Percentiles rank a stretch among this genome's conserved stretches.
These are phyloP conservation scores for Linnaemya vulpina DNA, from an alignment of 2,888 invertebrate species.

Conservation along the genomic window DNA sequence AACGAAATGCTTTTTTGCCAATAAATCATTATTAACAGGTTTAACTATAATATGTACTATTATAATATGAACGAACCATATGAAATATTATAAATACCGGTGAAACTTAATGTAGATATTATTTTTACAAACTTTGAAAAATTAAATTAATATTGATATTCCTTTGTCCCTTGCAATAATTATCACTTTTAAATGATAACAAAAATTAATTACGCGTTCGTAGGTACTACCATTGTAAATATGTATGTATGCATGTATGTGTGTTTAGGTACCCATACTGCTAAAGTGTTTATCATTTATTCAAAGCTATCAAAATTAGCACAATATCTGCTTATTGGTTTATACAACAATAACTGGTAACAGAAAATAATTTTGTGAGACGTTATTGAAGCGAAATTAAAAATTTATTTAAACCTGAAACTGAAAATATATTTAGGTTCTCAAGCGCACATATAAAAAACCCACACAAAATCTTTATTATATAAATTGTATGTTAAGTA, in stretches of 20 bases:
- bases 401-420: conserved; percentile 10
- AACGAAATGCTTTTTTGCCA: too few species aligned
- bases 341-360: conserved; percentile 9
- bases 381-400: conserved; percentile 23
- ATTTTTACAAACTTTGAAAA: too few species aligned
- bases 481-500: conserved; percentile 53
- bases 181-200: too few species aligned
- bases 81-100: too few species aligned
- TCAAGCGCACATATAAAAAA: conserved; percentile 15
- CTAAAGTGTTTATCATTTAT: too few species aligned
- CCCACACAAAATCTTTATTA: conserved; percentile 53
- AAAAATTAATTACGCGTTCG: neutral
- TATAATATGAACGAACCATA: too few species aligned
- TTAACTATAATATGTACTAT: too few species aligned
- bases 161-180: too few species aligned
- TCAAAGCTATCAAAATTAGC: conserved; percentile 25
- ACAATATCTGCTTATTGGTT: conserved; percentile 23
- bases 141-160: too few species aligned
- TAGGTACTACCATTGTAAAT: neutral
- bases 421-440: conserved; percentile 22
- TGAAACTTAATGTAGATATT: too few species aligned
- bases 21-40: too few species aligned
- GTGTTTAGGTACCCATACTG: too few species aligned
- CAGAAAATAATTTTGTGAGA: neutral
- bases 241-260: neutral